phyloP scores from a whole-genome alignment of 1,140 invertebrate species.

The Hypsibius dujardini region DNA sequence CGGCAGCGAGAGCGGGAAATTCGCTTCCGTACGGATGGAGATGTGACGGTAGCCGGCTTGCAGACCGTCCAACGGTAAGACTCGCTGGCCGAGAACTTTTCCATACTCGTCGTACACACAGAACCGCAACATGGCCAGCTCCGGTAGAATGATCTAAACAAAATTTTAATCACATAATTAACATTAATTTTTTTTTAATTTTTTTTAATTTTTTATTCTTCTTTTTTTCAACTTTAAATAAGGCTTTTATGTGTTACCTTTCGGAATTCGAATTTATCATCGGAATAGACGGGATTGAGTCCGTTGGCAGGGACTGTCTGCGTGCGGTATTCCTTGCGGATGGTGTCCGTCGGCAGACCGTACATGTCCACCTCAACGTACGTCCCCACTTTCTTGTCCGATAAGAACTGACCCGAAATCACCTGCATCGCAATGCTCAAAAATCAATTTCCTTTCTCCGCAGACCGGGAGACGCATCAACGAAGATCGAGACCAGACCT shows the following conservation, averaged over 20 bases:
- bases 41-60: slow-evolving; percentile 96
- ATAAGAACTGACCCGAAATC: slow-evolving; percentile 97
- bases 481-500: slow-evolving; percentile 41
- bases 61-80: slow-evolving; percentile 87
- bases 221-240: background rate
- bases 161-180: slow-evolving; percentile 3
- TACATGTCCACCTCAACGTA: slow-evolving; percentile 99
- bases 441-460: too few relatives aligned
- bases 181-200: too few relatives aligned
- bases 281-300: slow-evolving; percentile 91
- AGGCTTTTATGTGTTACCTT: slow-evolving; percentile 45
- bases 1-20: slow-evolving; percentile 93
- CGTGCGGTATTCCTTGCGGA: slow-evolving; percentile 91
- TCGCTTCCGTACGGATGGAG: slow-evolving; percentile 87
- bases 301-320: slow-evolving; percentile 87
- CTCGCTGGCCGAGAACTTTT: slow-evolving; percentile 86
- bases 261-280: slow-evolving; percentile 90
- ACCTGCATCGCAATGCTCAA: slow-evolving; percentile 42
- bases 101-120: slow-evolving; percentile 97
- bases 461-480: too few relatives aligned
- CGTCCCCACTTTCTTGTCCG: slow-evolving; percentile 93
- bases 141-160: slow-evolving; percentile 75
- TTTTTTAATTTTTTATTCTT: too few relatives aligned
- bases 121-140: slow-evolving; percentile 87
- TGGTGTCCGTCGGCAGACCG: slow-evolving; percentile 93